A percentile compares a stretch with the other conserved stretches of the same genome.
phyloP scores from a whole-genome alignment of 1,140 invertebrate genomes.

The Camponotus vicinus region DNA sequence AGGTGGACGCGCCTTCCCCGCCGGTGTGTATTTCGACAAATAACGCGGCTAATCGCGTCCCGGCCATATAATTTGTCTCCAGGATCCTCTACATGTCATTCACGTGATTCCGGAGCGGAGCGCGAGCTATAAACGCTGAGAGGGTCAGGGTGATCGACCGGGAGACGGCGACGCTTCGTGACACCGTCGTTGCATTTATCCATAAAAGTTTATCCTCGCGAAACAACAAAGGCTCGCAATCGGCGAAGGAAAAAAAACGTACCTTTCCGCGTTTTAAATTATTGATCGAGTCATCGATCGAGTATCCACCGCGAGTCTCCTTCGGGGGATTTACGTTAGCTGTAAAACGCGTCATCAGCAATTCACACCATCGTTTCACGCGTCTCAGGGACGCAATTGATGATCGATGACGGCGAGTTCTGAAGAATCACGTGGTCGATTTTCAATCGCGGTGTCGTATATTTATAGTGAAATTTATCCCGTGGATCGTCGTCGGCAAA shows the following conservation, averaged over 20 bases:
- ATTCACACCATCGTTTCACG: slow-evolving; percentile 24
- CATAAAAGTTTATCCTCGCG: not conserved
- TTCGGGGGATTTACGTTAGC: no score
- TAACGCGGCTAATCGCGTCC: slow-evolving; percentile 7
- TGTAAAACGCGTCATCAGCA: no score
- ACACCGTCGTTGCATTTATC: slow-evolving; percentile 4
- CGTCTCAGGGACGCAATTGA: slow-evolving; percentile 17
- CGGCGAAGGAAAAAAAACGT: not conserved
- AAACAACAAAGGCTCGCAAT: not conserved
- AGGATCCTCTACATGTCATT: not conserved
- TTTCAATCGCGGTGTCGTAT: slow-evolving; percentile 4
- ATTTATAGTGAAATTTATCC: slow-evolving; percentile 46
- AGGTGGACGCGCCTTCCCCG: slow-evolving; percentile 16
- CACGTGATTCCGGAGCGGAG: slow-evolving; percentile 27
- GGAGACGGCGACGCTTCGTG: slow-evolving; percentile 16
- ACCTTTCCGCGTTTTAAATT: not conserved
- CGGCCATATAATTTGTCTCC: not conserved
- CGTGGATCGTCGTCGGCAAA: slow-evolving; percentile 15
- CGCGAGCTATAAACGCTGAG: slow-evolving; percentile 40
- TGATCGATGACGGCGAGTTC: slow-evolving; percentile 48
- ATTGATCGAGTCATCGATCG: not conserved
- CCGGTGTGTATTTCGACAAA: slow-evolving; percentile 4
- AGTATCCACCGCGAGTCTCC: no score
- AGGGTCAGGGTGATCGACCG: slow-evolving; percentile 71
- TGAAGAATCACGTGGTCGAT: slow-evolving; percentile 44